phyloP scores from a whole-genome alignment of 2,113 vertebrate genomes.

The Thamnaconus septentrionalis region DNA sequence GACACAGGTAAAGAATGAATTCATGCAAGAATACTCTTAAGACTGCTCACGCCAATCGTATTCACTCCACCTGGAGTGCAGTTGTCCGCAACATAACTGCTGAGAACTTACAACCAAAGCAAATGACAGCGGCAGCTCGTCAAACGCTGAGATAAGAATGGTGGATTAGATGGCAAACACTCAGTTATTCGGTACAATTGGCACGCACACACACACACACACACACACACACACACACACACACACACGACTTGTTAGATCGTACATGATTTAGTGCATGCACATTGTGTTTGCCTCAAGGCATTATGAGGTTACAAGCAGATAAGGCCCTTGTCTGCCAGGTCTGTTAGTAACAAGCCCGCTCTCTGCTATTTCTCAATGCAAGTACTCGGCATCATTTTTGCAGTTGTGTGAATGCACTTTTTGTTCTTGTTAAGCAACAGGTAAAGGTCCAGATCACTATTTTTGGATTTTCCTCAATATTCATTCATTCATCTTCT shows the following conservation, averaged over 20 bases:
- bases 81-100: slow-evolving; percentile 8
- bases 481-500: no score
- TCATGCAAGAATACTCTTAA: not conserved
- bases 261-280: slow-evolving; percentile 14
- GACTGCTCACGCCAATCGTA: not conserved
- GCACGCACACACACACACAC: slow-evolving; percentile 24
- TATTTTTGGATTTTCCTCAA: no score
- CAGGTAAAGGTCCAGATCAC: no score
- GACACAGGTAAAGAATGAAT: no score
- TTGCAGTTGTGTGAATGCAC: no score
- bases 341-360: slow-evolving; percentile 29
- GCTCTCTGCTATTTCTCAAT: not conserved
- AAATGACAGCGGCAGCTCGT: slow-evolving; percentile 5
- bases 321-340: slow-evolving; percentile 1
- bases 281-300: slow-evolving; percentile 34
- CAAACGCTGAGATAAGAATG: slow-evolving; percentile 19
- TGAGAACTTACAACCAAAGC: slow-evolving; percentile 13
- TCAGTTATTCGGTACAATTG: slow-evolving; percentile 24
- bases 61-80: not conserved
- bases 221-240: no score
- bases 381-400: no score
- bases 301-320: slow-evolving; percentile 24
- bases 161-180: slow-evolving; percentile 37
- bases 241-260: slow-evolving; percentile 3
- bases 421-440: no score